Conservation (phyloP, 2,888 invertebrate genomes). For the Sinopyrophorus schimmeli region DNA sequence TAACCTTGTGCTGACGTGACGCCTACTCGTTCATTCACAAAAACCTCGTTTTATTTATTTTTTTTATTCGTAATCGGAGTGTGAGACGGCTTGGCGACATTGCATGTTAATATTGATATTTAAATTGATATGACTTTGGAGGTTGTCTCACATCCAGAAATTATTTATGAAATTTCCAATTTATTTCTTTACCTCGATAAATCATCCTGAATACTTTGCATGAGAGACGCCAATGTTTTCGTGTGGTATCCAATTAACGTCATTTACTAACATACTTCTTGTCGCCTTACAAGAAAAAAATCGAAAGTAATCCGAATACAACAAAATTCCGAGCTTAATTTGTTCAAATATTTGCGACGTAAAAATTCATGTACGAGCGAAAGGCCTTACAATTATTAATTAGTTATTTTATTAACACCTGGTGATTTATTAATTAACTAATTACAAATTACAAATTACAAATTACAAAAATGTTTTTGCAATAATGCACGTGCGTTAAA, state of each 20-base stretch:
- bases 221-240: constrained; percentile 16
- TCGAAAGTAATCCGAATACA: too few species aligned
- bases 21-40: constrained; percentile 25
- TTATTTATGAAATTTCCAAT: constrained; percentile 28
- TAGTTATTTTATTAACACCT: constrained; percentile 15
- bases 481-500: constrained; percentile 13
- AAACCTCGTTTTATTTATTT: constrained; percentile 26
- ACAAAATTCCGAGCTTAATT: too few species aligned
- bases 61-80: constrained; percentile 15
- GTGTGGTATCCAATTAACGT: constrained; percentile 23
- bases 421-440: constrained; percentile 11
- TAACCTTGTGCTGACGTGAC: constrained; percentile 26
- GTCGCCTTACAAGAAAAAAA: constrained; percentile 6
- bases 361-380: neutral
- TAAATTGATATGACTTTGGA: constrained; percentile 36
- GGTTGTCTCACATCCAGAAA: constrained; percentile 27
- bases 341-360: too few species aligned
- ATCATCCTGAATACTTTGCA: constrained; percentile 18
- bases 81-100: constrained; percentile 38
- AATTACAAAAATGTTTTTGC: constrained; percentile 3
- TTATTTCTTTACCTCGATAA: constrained; percentile 26
- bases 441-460: constrained; percentile 15
- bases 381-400: constrained; percentile 7
- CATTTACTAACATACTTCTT: constrained; percentile 18
- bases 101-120: constrained; percentile 33